These are phyloP conservation scores for Rhinichthys osculus DNA, from an alignment of 2,797 vertebrate species.

Conservation along the genomic window DNA sequence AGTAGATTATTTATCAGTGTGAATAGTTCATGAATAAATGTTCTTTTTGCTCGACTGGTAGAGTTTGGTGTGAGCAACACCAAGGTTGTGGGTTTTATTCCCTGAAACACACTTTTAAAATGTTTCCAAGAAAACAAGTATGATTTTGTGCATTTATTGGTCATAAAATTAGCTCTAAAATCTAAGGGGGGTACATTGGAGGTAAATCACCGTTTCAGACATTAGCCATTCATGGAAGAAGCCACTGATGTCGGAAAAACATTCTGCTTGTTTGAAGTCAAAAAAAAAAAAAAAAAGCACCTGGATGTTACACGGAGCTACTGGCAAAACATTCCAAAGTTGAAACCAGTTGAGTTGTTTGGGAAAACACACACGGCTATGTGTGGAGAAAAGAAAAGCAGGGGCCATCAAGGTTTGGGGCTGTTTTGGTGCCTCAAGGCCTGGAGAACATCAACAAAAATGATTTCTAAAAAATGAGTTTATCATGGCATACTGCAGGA, in stretches of 20 bases:
- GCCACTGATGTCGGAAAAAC: background rate
- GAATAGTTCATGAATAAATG: slow-evolving; percentile 3
- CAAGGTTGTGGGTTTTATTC: background rate
- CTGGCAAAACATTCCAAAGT: background rate
- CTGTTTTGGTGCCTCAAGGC: background rate
- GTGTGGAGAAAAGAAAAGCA: background rate
- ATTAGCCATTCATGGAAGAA: background rate
- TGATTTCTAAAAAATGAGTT: background rate
- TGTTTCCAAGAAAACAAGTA: no score
- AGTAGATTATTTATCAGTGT: background rate
- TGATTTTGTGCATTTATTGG: background rate
- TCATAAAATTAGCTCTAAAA: background rate
- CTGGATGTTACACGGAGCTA: background rate
- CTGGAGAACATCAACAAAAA: background rate
- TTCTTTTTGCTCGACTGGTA: background rate
- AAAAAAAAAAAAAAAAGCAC: background rate
- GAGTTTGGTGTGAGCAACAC: background rate
- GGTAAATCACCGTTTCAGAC: background rate
- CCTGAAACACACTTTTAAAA: background rate
- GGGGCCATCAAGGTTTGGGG: background rate
- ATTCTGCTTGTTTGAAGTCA: background rate
- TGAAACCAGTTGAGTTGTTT: background rate
- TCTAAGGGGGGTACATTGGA: background rate
- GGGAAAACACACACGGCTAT: background rate
- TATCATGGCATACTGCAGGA: background rate